Percentiles rank a stretch among this genome's conserved stretches.
Evolutionary conservation across 2,888 invertebrate genomes (phyloP).

Genomic region (Willowsia nigromaculata): DNA sequence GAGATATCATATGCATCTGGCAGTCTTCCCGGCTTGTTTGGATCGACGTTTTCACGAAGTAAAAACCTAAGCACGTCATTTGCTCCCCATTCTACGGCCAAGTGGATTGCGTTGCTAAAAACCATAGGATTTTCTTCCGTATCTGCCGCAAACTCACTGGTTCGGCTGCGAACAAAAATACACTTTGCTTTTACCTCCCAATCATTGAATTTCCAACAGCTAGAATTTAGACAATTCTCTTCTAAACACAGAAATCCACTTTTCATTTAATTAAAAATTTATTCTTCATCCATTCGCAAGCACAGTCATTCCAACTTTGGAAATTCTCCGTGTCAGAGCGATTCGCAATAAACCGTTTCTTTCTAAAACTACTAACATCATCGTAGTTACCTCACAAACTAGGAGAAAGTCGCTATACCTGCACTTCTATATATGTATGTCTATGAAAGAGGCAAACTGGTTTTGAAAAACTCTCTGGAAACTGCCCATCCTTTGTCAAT

Average conservation of each 20-base stretch:
- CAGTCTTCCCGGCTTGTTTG: conserved; percentile 82
- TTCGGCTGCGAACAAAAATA: conserved; percentile 48
- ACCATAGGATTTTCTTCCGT: conserved; percentile 81
- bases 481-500: background rate
- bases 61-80: conserved; percentile 82
- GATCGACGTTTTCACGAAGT: conserved; percentile 83
- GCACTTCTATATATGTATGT: no score
- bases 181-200: background rate
- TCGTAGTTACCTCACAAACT: background rate
- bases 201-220: background rate
- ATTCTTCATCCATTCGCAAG: conserved; percentile 24
- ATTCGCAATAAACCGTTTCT: background rate
- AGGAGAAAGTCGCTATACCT: no score
- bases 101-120: conserved; percentile 83
- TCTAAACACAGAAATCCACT: background rate
- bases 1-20: conserved; percentile 79
- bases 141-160: conserved; percentile 79
- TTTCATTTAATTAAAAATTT: conserved; percentile 68
- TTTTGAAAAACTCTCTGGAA: background rate
- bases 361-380: background rate
- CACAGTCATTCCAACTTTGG: background rate
- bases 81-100: conserved; percentile 83
- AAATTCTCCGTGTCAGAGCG: background rate
- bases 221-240: background rate
- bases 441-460: no score